phyloP scores from a whole-genome alignment of 1,140 invertebrate genomes.

The Drosophila novamexicana region DNA sequence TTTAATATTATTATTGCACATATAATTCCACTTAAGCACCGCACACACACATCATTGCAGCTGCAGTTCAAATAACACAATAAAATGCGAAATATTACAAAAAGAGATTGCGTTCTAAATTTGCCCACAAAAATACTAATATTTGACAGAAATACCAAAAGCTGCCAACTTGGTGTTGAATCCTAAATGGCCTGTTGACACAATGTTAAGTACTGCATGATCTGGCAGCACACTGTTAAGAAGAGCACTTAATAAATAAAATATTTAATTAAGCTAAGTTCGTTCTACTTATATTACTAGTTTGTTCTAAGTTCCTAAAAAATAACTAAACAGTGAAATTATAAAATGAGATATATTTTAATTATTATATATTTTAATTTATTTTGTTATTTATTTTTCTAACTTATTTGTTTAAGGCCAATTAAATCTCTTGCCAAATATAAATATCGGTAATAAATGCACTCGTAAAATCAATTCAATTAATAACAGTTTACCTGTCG shows the following conservation, averaged over 20 bases:
- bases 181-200: not conserved
- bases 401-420: too few relatives aligned
- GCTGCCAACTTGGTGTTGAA: constrained; percentile 1
- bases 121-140: constrained; percentile 8
- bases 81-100: constrained; percentile 8
- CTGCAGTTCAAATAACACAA: constrained; percentile 33
- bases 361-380: not conserved
- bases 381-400: not conserved
- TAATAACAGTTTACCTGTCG: not conserved
- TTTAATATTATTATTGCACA: constrained; percentile 26
- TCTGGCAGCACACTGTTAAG: too few relatives aligned
- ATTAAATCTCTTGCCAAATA: too few relatives aligned
- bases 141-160: constrained; percentile 11
- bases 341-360: not conserved
- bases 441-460: not conserved
- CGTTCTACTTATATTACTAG: too few relatives aligned
- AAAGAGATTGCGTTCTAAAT: constrained; percentile 9
- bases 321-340: too few relatives aligned
- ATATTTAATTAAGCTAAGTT: not conserved
- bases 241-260: too few relatives aligned
- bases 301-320: not conserved
- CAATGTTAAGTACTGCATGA: not conserved
- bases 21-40: constrained; percentile 14
- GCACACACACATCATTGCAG: constrained; percentile 26
- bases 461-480: too few relatives aligned